These are phyloP conservation scores for Chorisops tibialis DNA, from an alignment of 2,888 invertebrate genomes.

Conservation along the genomic window DNA sequence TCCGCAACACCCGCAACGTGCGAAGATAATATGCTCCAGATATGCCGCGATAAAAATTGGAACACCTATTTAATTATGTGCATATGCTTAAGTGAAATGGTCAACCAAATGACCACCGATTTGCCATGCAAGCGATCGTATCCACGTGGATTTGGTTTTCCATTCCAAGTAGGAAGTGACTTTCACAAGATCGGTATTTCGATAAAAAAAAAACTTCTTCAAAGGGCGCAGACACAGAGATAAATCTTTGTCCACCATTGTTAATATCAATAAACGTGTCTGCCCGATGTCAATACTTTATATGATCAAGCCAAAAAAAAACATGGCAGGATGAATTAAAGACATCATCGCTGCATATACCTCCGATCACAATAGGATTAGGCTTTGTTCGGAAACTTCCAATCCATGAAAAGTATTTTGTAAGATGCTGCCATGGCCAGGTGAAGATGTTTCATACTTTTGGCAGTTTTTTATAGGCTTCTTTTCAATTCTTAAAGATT, in stretches of 20 bases:
- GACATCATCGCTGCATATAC: slow-evolving; percentile 14
- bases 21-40: no score
- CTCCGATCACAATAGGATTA: slow-evolving; percentile 16
- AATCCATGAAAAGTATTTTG: slow-evolving; percentile 3
- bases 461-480: neutral
- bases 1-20: no score
- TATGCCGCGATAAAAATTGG: no score
- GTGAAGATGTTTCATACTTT: slow-evolving; percentile 9
- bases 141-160: no score
- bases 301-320: neutral
- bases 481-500: no score
- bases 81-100: no score
- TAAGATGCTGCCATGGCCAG: neutral
- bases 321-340: slow-evolving; percentile 13
- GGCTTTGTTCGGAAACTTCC: neutral
- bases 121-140: no score
- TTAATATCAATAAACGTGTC: neutral
- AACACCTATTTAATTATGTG: no score
- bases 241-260: slow-evolving; percentile 6
- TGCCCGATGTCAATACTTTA: neutral
- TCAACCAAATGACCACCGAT: no score
- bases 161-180: slow-evolving; percentile 7
- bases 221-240: neutral
- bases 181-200: slow-evolving; percentile 5
- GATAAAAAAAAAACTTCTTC: neutral